These are phyloP conservation scores for Osedax fenrisi DNA, from an alignment of 2,888 invertebrate species.

Conservation along the genomic window DNA sequence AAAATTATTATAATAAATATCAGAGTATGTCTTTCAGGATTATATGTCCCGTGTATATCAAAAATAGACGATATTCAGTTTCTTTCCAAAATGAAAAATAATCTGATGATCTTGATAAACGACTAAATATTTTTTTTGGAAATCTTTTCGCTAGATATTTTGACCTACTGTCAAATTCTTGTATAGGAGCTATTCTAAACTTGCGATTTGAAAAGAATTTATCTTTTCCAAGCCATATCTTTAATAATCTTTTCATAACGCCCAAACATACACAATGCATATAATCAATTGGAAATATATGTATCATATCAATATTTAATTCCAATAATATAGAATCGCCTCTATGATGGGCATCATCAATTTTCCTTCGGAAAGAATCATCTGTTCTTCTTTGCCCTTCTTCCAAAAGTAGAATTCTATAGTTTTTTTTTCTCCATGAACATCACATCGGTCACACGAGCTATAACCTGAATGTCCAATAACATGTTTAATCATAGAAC, in stretches of 20 bases:
- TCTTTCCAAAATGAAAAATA: not conserved
- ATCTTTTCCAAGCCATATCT: conserved; percentile 4
- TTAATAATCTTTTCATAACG: conserved; percentile 7
- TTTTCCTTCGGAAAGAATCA: not conserved
- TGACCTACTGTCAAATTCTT: not conserved
- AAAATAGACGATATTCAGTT: not conserved
- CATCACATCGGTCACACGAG: conserved; percentile 30
- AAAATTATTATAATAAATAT: not conserved
- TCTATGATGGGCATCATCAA: conserved; percentile 7
- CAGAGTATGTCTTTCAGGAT: not conserved
- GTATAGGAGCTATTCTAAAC: not conserved
- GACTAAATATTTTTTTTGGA: not conserved
- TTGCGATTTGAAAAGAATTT: not conserved
- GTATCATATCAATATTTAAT: conserved; percentile 23
- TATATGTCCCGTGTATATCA: not conserved
- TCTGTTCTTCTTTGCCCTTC: not conserved
- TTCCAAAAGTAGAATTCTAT: not conserved
- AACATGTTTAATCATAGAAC: conserved; percentile 27
- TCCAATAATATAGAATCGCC: conserved; percentile 3
- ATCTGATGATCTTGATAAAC: not conserved
- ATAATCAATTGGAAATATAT: conserved; percentile 14
- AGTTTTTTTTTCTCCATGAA: conserved; percentile 8
- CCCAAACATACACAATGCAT: conserved; percentile 21
- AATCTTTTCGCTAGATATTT: not conserved
- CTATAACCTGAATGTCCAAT: conserved; percentile 29